Percentiles rank a stretch among this genome's conserved stretches.
These are phyloP conservation scores for Drosophila recens DNA, from an alignment of 2,888 invertebrate species.

Conservation along the genomic window DNA sequence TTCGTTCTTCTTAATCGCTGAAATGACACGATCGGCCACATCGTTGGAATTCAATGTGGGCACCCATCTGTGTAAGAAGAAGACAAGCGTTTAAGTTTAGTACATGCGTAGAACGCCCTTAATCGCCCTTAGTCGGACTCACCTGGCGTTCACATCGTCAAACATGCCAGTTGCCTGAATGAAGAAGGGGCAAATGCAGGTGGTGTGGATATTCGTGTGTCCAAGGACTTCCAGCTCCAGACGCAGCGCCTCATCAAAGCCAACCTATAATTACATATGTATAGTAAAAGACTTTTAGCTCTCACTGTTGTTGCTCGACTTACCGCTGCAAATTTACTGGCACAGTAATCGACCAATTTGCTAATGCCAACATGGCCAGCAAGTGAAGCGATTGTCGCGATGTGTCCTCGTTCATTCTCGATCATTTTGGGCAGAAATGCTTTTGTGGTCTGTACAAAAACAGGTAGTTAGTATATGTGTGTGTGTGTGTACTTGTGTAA, in stretches of 20 bases:
- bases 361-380: slow-evolving; percentile 93
- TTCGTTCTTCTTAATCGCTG: slow-evolving; percentile 92
- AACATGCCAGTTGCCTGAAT: slow-evolving; percentile 98
- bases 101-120: slow-evolving; percentile 18
- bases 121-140: slow-evolving; percentile 39
- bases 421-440: slow-evolving; percentile 97
- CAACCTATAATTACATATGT: slow-evolving; percentile 85
- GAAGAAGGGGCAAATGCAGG: slow-evolving; percentile 97
- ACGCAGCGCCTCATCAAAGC: slow-evolving; percentile 90
- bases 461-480: slow-evolving; percentile 13
- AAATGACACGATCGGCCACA: slow-evolving; percentile 93
- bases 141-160: slow-evolving; percentile 91
- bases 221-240: slow-evolving; percentile 88
- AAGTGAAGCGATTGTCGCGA: slow-evolving; percentile 96
- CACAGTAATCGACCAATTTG: slow-evolving; percentile 96
- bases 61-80: slow-evolving; percentile 87
- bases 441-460: slow-evolving; percentile 91
- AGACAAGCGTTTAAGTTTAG: slow-evolving; percentile 22
- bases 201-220: slow-evolving; percentile 89
- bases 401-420: slow-evolving; percentile 93
- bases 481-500: no score
- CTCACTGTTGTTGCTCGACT: slow-evolving; percentile 56
- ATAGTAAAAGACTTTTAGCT: slow-evolving; percentile 29
- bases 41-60: slow-evolving; percentile 93
- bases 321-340: slow-evolving; percentile 95